Evolutionary conservation across 2,888 invertebrate genomes (phyloP).

Genomic region (Nasonia oneida): DNA sequence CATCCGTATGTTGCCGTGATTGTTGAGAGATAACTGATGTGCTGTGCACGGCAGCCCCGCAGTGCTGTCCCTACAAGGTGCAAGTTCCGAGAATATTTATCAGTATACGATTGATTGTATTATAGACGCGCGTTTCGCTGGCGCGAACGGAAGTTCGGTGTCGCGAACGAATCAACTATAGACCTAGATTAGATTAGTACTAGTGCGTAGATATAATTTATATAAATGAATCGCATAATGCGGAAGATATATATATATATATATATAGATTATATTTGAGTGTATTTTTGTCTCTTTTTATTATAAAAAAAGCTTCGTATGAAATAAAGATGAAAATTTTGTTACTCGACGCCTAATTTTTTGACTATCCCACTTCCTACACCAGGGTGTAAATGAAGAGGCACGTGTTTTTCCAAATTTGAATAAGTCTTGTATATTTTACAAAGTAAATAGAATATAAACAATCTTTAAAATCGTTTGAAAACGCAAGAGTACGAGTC

Average conservation of each 20-base stretch:
- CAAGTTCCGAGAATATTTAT: constrained; percentile 57
- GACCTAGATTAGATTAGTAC: constrained; percentile 14
- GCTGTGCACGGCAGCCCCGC: background rate
- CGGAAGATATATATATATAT: background rate
- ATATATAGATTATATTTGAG: constrained; percentile 31
- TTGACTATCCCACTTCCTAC: background rate
- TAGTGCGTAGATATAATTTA: constrained; percentile 41
- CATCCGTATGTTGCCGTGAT: background rate
- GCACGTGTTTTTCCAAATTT: constrained; percentile 59
- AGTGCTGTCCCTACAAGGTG: constrained; percentile 28
- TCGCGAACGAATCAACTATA: constrained; percentile 25
- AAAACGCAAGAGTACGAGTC: constrained; percentile 76
- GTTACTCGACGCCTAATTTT: constrained; percentile 11
- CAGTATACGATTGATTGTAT: constrained; percentile 55
- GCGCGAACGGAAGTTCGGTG: constrained; percentile 5
- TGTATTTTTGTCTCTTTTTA: constrained; percentile 54
- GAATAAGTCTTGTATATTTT: constrained; percentile 77
- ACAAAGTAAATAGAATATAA: constrained; percentile 79
- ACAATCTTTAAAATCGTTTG: constrained; percentile 77
- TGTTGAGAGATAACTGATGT: background rate
- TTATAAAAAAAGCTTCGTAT: constrained; percentile 43
- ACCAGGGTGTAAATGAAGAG: background rate
- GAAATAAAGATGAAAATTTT: constrained; percentile 47
- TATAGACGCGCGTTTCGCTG: constrained; percentile 24
- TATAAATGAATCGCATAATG: constrained; percentile 19